Evolutionary conservation across 2,888 invertebrate species (phyloP), one percentile per base, ranked within the genome.

Genomic region (Caradrina clavipalpis): DNA sequence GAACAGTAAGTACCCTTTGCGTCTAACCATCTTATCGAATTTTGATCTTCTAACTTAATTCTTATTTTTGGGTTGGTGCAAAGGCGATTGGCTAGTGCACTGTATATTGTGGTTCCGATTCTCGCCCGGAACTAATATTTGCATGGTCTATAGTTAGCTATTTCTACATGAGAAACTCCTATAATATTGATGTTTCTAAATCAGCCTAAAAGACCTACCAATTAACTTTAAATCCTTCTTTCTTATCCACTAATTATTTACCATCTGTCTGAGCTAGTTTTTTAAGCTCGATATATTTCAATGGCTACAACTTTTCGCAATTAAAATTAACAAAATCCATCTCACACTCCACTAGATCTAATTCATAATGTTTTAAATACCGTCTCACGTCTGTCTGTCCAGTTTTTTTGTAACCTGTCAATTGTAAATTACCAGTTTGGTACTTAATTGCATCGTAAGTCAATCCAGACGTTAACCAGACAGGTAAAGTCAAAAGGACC

Each of bases 391-490:
- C 67, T 67, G 76, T 65, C 80, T 70, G 61, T 74, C 47, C 5
- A 0, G 10, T 6, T 31, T 80, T 81, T 76, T 76, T 79, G 56
- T 31, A 67, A 78, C 66, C 78, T 81, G 80, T 81, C 81, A 80
- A 66, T 70, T 86, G 82, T 84, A 83, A 80, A 78, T 82, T 87
- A 86, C 85, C 81, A 78, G 82, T 86, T 53, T 80, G 65, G 65
- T 66, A 56, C 63, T 83, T 89, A 87, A 90, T 88, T 88, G 83
- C 84, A 81, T 62, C 45, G 53, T 59, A 63, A 70, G 65, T 56
- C 70, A 69, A 79, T 79, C 21, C 21, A 45, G 50, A n/a, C 10
- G 39, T 49, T 21, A 22, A 45, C 7, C 15, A 55, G 8, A 49
- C 22, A 69, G 31, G 35, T 51, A 10, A 21, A 17, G 6, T 17